A percentile compares a stretch with the other conserved stretches of the same genome.
phyloP scores from a whole-genome alignment of 2,888 invertebrate genomes.

The Cerastis leucographa region DNA sequence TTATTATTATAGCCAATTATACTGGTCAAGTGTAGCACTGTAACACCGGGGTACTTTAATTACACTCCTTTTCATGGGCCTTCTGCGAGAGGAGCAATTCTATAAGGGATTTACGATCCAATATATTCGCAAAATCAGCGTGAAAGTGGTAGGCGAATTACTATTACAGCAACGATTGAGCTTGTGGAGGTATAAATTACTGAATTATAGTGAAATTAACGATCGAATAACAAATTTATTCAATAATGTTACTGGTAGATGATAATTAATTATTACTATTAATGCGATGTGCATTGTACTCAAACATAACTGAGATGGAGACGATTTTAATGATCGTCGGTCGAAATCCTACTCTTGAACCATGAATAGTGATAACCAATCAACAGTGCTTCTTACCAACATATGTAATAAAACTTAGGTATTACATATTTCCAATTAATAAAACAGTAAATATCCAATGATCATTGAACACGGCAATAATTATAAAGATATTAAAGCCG shows the following conservation, averaged over 20 bases:
- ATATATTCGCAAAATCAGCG: slow-evolving; percentile 63
- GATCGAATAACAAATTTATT: slow-evolving; percentile 53
- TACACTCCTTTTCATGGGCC: slow-evolving; percentile 61
- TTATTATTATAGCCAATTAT: slow-evolving; percentile 61
- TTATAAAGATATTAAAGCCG: slow-evolving; percentile 66
- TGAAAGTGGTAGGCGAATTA: slow-evolving; percentile 65
- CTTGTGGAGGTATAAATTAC: slow-evolving; percentile 45
- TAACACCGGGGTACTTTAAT: slow-evolving; percentile 63
- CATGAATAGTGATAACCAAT: background rate
- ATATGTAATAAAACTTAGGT: slow-evolving; percentile 18
- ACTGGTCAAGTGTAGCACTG: slow-evolving; percentile 57
- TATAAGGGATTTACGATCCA: slow-evolving; percentile 69
- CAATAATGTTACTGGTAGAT: slow-evolving; percentile 22
- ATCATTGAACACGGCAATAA: slow-evolving; percentile 60
- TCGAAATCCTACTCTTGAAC: background rate
- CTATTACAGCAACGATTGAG: slow-evolving; percentile 56
- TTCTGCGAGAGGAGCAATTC: slow-evolving; percentile 62
- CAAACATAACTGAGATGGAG: background rate
- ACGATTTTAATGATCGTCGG: background rate
- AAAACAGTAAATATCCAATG: slow-evolving; percentile 56
- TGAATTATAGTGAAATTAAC: slow-evolving; percentile 55
- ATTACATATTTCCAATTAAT: slow-evolving; percentile 42
- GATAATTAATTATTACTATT: slow-evolving; percentile 37
- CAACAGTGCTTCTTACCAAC: background rate
- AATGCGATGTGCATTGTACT: slow-evolving; percentile 19